These are phyloP conservation scores for Neosalanx taihuensis DNA, from an alignment of 2,797 vertebrate species.

Conservation along the genomic window DNA sequence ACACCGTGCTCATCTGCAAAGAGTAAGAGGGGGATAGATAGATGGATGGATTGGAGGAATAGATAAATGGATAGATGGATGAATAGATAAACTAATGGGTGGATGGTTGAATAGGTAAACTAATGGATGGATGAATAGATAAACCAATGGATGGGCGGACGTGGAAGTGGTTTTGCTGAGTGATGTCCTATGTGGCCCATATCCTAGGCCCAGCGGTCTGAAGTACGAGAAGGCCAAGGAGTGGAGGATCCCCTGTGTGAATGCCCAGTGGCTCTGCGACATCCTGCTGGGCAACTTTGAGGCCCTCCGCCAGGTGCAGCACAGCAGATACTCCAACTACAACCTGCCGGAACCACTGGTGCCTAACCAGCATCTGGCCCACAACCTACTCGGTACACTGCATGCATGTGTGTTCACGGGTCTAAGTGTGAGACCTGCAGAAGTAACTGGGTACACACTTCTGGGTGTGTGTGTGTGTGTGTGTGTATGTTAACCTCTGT, in stretches of 20 bases:
- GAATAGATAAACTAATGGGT: background rate
- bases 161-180: background rate
- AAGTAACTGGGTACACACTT: background rate
- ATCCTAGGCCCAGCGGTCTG: constrained; percentile 80
- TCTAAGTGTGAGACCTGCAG: background rate
- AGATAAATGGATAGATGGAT: background rate
- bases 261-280: constrained; percentile 94
- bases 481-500: background rate
- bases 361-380: constrained; percentile 84
- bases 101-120: background rate
- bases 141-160: background rate
- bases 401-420: background rate
- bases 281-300: constrained; percentile 93
- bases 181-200: background rate
- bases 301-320: constrained; percentile 88
- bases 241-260: constrained; percentile 96
- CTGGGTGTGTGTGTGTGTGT: background rate
- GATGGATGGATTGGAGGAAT: background rate
- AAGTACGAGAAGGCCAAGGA: constrained; percentile 98
- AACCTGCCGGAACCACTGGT: constrained; percentile 84
- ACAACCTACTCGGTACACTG: constrained; percentile 83
- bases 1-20: constrained; percentile 96
- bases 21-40: constrained; percentile 78
- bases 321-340: constrained; percentile 84
- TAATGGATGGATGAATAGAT: background rate